Percentiles rank a stretch among this genome's conserved stretches.
These are phyloP conservation scores for Melangyna quadrimaculata DNA, from an alignment of 2,888 invertebrate species.

Conservation along the genomic window DNA sequence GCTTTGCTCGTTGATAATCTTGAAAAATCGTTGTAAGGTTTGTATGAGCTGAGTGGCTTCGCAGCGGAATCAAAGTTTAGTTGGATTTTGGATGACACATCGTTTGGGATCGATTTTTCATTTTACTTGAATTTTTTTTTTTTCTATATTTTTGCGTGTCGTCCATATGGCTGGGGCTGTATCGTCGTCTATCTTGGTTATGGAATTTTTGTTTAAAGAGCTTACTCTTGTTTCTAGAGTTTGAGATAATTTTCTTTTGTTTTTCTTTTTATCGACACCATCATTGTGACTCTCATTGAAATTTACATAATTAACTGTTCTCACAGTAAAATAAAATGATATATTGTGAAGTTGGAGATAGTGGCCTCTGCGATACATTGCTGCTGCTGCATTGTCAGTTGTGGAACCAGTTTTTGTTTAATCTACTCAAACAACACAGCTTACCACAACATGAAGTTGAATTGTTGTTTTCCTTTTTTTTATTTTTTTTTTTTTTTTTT, in stretches of 20 bases:
- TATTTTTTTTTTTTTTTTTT: constrained; percentile 24
- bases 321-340: constrained; percentile 60
- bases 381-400: constrained; percentile 53
- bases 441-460: constrained; percentile 47
- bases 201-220: neutral
- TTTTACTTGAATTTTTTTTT: constrained; percentile 28
- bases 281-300: constrained; percentile 35
- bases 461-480: constrained; percentile 55
- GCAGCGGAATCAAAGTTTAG: constrained; percentile 21
- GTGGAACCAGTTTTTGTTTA: constrained; percentile 66
- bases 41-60: constrained; percentile 17
- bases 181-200: constrained; percentile 27
- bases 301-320: constrained; percentile 67
- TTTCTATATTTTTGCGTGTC: constrained; percentile 43
- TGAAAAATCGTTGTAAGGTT: constrained; percentile 1
- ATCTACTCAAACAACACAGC: constrained; percentile 37
- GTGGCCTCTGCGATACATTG: constrained; percentile 45
- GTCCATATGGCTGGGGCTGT: constrained; percentile 48
- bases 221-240: neutral
- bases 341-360: constrained; percentile 33
- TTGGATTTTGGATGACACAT: constrained; percentile 65
- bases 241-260: neutral
- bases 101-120: constrained; percentile 67
- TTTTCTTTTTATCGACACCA: constrained; percentile 36
- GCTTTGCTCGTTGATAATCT: constrained; percentile 1